These are phyloP conservation scores for Drosophila melanica DNA, from an alignment of 1,140 invertebrate species.

Conservation along the genomic window DNA sequence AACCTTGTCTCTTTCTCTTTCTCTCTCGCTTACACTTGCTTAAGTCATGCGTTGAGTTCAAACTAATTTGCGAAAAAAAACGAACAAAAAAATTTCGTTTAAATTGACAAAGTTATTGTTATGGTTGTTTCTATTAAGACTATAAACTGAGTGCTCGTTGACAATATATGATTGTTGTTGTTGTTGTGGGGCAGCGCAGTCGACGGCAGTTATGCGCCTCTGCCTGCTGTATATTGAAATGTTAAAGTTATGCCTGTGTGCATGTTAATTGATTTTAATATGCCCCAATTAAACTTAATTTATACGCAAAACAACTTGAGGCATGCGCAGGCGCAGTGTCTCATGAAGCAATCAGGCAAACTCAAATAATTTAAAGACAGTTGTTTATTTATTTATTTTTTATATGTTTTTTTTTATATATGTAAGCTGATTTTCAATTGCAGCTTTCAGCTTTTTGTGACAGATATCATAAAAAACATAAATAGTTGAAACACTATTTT, in stretches of 20 bases:
- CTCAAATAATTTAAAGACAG: background rate
- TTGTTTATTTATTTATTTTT: background rate
- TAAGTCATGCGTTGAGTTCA: conserved; percentile 44
- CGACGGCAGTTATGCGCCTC: conserved; percentile 20
- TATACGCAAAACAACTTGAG: conserved; percentile 59
- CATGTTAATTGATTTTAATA: conserved; percentile 82
- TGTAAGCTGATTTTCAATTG: no score
- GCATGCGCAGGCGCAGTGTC: conserved; percentile 23
- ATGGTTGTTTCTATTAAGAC: conserved; percentile 62
- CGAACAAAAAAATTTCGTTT: conserved; percentile 41
- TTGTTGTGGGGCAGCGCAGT: conserved; percentile 7
- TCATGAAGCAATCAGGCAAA: conserved; percentile 8
- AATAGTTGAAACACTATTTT: no score
- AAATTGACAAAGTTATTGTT: conserved; percentile 67
- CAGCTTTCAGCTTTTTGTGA: no score
- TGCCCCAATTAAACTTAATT: conserved; percentile 77
- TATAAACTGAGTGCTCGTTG: conserved; percentile 32
- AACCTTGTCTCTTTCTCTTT: background rate
- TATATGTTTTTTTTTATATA: background rate
- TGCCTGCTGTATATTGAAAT: conserved; percentile 26
- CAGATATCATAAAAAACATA: no score
- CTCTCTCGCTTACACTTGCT: background rate
- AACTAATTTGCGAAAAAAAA: conserved; percentile 58
- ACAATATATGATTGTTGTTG: conserved; percentile 28
- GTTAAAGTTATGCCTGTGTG: conserved; percentile 24